Evolutionary conservation across 2,888 invertebrate genomes (phyloP).

Genomic region (Xylota segnis): DNA sequence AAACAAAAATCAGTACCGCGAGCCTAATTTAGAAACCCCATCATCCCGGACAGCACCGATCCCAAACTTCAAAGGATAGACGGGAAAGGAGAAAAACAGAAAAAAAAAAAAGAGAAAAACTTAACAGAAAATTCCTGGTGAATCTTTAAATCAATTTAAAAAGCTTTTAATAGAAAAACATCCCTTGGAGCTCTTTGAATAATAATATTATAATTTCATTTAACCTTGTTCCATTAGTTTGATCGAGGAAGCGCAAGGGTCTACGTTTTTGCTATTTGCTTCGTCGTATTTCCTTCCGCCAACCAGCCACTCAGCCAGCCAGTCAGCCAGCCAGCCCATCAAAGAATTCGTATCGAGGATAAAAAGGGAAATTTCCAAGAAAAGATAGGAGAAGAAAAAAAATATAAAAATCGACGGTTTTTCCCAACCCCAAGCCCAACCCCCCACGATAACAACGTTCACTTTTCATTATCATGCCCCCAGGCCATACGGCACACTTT

Average conservation of each 20-base stretch:
- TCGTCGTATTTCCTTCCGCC: neutral
- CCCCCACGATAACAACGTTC: slow-evolving; percentile 14
- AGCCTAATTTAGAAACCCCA: slow-evolving; percentile 22
- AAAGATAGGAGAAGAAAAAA: slow-evolving; percentile 8
- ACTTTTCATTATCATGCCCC: slow-evolving; percentile 52
- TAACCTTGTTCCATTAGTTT: slow-evolving; percentile 57
- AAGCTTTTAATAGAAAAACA: slow-evolving; percentile 74
- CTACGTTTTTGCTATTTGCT: slow-evolving; percentile 15
- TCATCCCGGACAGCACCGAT: slow-evolving; percentile 1
- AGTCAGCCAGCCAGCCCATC: too few relatives aligned
- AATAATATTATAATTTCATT: slow-evolving; percentile 69
- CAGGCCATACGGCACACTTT: slow-evolving; percentile 12
- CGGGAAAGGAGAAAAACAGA: slow-evolving; percentile 6
- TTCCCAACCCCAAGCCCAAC: neutral
- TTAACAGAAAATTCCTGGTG: slow-evolving; percentile 21
- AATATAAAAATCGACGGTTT: neutral
- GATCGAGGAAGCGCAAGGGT: slow-evolving; percentile 43
- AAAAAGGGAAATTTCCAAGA: slow-evolving; percentile 24
- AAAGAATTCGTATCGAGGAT: slow-evolving; percentile 24
- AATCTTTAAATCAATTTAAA: slow-evolving; percentile 72
- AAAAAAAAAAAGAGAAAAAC: slow-evolving; percentile 2
- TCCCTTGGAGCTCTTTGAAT: slow-evolving; percentile 63
- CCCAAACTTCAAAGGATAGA: slow-evolving; percentile 42
- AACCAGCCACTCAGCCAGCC: too few relatives aligned
- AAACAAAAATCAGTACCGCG: slow-evolving; percentile 18